Base-by-base conservation (phyloP, 2,113 vertebrate species). In the Pachyramphus minor region DNA sequence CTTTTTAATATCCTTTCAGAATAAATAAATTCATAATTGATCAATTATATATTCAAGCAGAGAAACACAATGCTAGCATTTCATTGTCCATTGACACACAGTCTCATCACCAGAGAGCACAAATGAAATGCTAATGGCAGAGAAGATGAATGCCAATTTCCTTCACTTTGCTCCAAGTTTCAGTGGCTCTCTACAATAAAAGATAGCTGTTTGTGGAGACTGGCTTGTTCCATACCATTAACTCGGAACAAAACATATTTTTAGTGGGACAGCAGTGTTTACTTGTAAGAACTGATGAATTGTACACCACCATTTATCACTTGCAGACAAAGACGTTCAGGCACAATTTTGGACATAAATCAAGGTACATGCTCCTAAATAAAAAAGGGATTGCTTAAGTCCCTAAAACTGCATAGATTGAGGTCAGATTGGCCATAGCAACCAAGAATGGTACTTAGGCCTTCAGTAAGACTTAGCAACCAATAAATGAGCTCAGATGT, bases 171-270 rank as follows among this genome's bases (percentile, higher is more conserved):
- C 97, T 98, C 97, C 96, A 98, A 98, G 96, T 98, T 98, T 96
- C 97, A 91, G 97, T 77, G 96, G 96, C 92, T 98, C 95, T 93
- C 93, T 93, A 92, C 96, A 97, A 98, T 97, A 96, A 98, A 97
- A 97, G 97, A 98, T 97, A 97, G 96, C 98, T 97, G 95, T 97
- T 97, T 97, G 97, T 95, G 90, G 96, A 97, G 97, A 97, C 96
- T 97, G 97, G 97, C 97, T 97, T 96, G 98, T 98, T 98, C 98
- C 98, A 98, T 98, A 97, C 96, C 98, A 98, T 98, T 98, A 98
- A 98, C 98, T 97, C 97, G 90, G 98, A 98, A 98, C 97, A 98
- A 98, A 98, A 98, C 97, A 97, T 98, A 97, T 98, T 98, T 98
- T 98, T 97, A 98, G 98, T 96, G 96, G 97, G 98, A 97, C 98